These are phyloP conservation scores for sheep (Ovis aries) DNA, from an alignment of 2,113 vertebrate genomes.

Conservation along the genomic window ARS-UI_Ramb_v3.0 NC_056054.1:237340001-237340500, in stretches of 20 bases:
- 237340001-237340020: background rate
- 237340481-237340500: background rate
- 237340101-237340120: background rate
- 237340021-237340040: background rate
- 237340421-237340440: background rate
- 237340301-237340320: background rate
- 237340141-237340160: background rate
- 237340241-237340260: background rate
- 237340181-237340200: background rate
- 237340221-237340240: background rate
- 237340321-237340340: background rate
- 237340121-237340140: background rate
- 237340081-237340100: background rate
- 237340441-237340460: background rate
- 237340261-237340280: background rate
- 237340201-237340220: background rate
- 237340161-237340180: background rate
- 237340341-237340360: background rate
- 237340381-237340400: background rate
- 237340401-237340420: background rate
- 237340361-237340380: background rate
- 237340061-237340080: background rate
- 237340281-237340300: too few relatives aligned
- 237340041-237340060: background rate
- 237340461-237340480: background rate